These are phyloP conservation scores for Heterotis niloticus DNA, from an alignment of 2,113 vertebrate species.

Conservation along the genomic window DNA sequence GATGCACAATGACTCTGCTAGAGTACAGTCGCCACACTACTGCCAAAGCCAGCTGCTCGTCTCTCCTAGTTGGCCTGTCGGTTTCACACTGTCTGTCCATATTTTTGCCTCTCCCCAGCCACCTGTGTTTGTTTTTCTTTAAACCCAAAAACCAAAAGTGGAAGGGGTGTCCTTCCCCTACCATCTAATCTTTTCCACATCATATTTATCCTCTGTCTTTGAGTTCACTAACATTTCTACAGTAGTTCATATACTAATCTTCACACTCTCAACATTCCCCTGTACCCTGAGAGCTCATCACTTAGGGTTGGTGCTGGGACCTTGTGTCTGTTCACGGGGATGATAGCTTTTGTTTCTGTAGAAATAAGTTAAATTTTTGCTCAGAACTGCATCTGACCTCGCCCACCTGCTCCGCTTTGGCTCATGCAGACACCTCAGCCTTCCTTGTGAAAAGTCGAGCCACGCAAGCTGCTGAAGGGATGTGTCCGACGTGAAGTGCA, in stretches of 20 bases:
- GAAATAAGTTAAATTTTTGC: background rate
- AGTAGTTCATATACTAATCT: background rate
- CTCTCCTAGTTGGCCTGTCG: background rate
- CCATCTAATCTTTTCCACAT: background rate
- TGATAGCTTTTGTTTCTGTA: background rate
- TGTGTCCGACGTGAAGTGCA: background rate
- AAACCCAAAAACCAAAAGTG: background rate
- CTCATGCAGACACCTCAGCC: background rate
- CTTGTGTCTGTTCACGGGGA: background rate
- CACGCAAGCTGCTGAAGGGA: background rate
- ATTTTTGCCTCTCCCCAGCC: conserved; percentile 35
- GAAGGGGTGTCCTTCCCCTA: background rate
- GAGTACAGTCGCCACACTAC: background rate
- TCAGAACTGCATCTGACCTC: background rate
- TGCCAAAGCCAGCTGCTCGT: background rate
- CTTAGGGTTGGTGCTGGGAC: background rate
- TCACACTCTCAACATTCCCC: background rate
- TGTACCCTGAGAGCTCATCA: background rate
- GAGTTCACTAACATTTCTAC: background rate
- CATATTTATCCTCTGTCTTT: conserved; percentile 21
- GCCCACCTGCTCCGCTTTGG: background rate
- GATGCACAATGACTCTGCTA: background rate
- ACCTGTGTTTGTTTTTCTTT: background rate
- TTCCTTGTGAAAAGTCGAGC: background rate
- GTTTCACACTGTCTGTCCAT: background rate